Base-by-base conservation (phyloP, 2,888 invertebrate species). In the Drosophila mercatorum region DNA sequence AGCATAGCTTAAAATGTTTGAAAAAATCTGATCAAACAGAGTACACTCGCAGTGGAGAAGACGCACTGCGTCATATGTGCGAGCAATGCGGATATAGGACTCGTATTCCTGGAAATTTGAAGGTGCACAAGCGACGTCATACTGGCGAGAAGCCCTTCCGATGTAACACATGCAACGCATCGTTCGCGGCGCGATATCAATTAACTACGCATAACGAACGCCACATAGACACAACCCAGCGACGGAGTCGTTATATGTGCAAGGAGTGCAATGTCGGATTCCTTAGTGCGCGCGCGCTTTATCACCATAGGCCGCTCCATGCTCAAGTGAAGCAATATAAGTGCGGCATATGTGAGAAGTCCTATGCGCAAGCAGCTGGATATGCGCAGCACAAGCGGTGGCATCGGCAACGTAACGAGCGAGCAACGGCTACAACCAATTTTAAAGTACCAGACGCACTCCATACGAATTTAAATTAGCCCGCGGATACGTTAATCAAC, bases 321-420 rank as follows among this genome's bases (percentile, higher is more conserved):
- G 69, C 73, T 3, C 31, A 53, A 1, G 59, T 34, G 5, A 90
- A 88, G 70, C 70, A 84, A 38, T 82, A 91, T 88, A 75, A 91
- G 85, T 80, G 83, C 61, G 46, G 57, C 11, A 66, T 80, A 28
- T 90, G 90, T 46, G 69, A 72, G 3, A 90, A 91, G 36, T 74
- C 84, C 0, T 90, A 81, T 58, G 83, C 89, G 11, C 91, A 91
- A 60, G 81, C 80, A 38, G 76, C 90, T 63, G 92, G 92, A 11
- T 83, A 77, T 26, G 80, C 91, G 14, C 87, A 87, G 56, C 91
- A 91, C 59, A 91, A 89, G 66, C 84, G 89, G 46, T 80, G 81
- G 70, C 91, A 91, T 68, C 75, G 75, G 3, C 68, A 73, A 22
- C 74, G 61, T 10, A 63, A 53, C 26, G 68, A 74, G 12, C 68